Evolutionary conservation across 30 jellyfish, hydroid and myxozoan genomes (phyloP).

Genomic region (Pelagia noctiluca): DNA sequence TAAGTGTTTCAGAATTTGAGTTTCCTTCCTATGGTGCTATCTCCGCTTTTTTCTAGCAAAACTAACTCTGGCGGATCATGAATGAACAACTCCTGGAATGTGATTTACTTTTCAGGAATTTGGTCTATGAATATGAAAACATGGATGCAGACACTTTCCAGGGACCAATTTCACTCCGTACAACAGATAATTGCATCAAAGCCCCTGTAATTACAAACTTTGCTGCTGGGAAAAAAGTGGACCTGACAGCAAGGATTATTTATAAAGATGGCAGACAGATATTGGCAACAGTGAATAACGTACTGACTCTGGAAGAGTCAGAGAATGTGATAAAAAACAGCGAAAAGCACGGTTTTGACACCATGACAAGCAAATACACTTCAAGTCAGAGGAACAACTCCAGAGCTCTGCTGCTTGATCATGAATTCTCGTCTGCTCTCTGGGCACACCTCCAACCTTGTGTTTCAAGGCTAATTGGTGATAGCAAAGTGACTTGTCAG

Average conservation of each 20-base stretch:
- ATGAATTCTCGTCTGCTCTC: conserved; percentile 6
- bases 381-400: conserved; percentile 23
- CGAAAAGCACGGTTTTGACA: neutral
- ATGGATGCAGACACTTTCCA: too few relatives aligned
- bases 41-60: too few relatives aligned
- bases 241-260: neutral
- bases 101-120: too few relatives aligned
- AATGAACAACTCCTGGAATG: too few relatives aligned
- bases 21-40: too few relatives aligned
- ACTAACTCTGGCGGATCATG: too few relatives aligned
- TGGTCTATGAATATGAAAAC: too few relatives aligned
- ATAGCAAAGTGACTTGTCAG: conserved; percentile 4
- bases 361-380: neutral
- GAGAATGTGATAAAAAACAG: conserved; percentile 10
- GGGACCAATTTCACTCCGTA: neutral
- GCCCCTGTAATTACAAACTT: neutral
- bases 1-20: too few relatives aligned
- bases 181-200: neutral
- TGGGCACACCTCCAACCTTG: conserved; percentile 28
- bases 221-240: neutral
- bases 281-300: conserved; percentile 39
- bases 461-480: neutral
- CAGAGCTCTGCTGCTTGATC: conserved; percentile 46
- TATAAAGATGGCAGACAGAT: neutral
- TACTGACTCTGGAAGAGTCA: conserved; percentile 31